A percentile compares a stretch with the other conserved stretches of the same genome.
phyloP scores from a whole-genome alignment of 2,113 vertebrate species.

The Phaethon lepturus region DNA sequence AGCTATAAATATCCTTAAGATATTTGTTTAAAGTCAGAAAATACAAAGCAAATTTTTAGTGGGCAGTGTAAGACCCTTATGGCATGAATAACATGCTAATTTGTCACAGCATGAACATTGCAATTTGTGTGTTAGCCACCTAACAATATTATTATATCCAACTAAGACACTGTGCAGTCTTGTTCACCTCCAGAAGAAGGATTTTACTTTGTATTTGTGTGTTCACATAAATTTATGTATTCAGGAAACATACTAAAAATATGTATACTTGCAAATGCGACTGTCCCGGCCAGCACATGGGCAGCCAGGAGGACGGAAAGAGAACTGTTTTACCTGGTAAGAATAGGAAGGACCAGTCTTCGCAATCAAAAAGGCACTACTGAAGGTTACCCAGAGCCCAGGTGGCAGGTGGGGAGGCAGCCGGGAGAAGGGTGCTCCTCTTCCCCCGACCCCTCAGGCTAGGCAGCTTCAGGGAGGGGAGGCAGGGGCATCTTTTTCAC shows the following conservation, averaged over 20 bases:
- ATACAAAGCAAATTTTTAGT: not conserved
- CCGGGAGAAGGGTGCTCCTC: not conserved
- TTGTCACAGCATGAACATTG: not conserved
- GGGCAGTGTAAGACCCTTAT: not conserved
- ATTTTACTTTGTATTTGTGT: not conserved
- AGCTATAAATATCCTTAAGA: not conserved
- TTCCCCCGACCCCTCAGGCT: not conserved
- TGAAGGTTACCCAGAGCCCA: not conserved
- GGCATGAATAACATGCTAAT: not conserved
- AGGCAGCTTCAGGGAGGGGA: not conserved
- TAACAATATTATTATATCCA: not conserved
- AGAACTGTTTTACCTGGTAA: not conserved
- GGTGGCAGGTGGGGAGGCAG: fast-evolving
- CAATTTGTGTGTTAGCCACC: not conserved
- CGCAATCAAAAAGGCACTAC: not conserved
- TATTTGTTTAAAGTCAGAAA: not conserved
- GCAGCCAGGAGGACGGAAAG: not conserved
- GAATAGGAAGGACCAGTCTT: not conserved
- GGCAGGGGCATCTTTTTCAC: not conserved
- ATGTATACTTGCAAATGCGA: fast-evolving
- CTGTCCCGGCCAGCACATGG: not conserved
- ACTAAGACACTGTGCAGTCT: not conserved
- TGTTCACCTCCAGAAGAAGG: not conserved
- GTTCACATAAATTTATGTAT: not conserved
- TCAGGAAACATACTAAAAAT: not conserved